Evolutionary conservation across 2,888 invertebrate species (phyloP).

Genomic region (Mermis nigrescens): DNA sequence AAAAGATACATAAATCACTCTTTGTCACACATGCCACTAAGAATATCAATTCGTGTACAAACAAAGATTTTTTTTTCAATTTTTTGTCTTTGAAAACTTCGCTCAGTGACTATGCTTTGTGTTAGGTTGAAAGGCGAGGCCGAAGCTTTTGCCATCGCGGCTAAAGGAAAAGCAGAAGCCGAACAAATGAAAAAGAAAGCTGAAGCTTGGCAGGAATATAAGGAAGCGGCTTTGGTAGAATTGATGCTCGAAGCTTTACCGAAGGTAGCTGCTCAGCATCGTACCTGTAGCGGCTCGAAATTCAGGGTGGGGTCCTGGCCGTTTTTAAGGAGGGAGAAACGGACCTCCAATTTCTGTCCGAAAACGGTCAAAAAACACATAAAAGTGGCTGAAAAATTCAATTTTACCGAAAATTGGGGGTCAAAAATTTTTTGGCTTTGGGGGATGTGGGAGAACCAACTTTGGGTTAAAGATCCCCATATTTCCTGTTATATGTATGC

Average conservation of each 20-base stretch:
- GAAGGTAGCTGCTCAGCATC: constrained; percentile 47
- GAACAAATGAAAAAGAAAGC: constrained; percentile 93
- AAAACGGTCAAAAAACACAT: too few relatives aligned
- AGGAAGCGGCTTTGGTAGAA: constrained; percentile 81
- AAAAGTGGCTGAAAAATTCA: too few relatives aligned
- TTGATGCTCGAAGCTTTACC: constrained; percentile 87
- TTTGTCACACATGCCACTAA: too few relatives aligned
- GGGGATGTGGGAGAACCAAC: background rate
- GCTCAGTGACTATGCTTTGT: too few relatives aligned
- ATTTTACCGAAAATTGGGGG: too few relatives aligned
- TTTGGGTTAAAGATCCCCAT: background rate
- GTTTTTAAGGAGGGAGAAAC: background rate
- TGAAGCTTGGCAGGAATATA: constrained; percentile 87
- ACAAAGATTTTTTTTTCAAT: too few relatives aligned
- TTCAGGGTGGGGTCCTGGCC: background rate
- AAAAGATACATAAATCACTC: too few relatives aligned
- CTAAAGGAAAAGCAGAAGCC: constrained; percentile 82
- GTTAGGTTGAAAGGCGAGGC: constrained; percentile 49
- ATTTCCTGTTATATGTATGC: background rate
- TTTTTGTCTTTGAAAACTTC: too few relatives aligned
- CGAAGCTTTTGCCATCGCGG: constrained; percentile 69
- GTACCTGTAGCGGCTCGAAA: background rate
- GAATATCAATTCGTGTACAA: too few relatives aligned
- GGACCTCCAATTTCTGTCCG: too few relatives aligned
- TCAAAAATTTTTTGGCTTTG: too few relatives aligned